These are phyloP conservation scores for Martes martes DNA, from an alignment of 2,113 vertebrate genomes.

Conservation along the genomic window DNA sequence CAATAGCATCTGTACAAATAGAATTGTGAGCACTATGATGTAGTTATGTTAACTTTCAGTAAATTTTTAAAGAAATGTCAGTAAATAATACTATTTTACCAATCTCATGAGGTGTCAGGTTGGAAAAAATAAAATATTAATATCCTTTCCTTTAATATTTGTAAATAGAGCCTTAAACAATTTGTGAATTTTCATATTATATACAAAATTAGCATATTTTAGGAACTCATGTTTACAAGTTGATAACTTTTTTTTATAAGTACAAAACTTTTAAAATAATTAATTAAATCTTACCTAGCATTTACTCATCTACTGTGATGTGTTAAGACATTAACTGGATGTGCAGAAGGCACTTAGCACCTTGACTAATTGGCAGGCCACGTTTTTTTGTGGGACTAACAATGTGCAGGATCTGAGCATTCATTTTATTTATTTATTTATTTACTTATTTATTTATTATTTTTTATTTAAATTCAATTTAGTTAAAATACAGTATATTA, in stretches of 20 bases:
- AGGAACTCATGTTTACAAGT: background rate
- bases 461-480: background rate
- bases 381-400: background rate
- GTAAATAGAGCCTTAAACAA: background rate
- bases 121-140: conserved; percentile 35
- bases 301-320: background rate
- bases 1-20: background rate
- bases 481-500: background rate
- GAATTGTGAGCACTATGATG: conserved; percentile 16
- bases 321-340: background rate
- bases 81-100: background rate
- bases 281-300: background rate
- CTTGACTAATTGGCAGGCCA: background rate
- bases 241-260: background rate
- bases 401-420: background rate
- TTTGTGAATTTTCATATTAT: background rate
- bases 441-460: background rate
- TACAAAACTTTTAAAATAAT: background rate
- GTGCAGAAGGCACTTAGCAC: background rate
- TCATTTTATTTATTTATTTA: background rate
- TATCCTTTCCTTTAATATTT: conserved; percentile 10
- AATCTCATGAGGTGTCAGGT: background rate
- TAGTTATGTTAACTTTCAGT: conserved; percentile 22
- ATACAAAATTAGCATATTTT: background rate
- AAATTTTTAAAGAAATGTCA: conserved; percentile 21